These are phyloP conservation scores for Megathymus violae DNA, from an alignment of 1,140 invertebrate genomes.

Conservation along the genomic window DNA sequence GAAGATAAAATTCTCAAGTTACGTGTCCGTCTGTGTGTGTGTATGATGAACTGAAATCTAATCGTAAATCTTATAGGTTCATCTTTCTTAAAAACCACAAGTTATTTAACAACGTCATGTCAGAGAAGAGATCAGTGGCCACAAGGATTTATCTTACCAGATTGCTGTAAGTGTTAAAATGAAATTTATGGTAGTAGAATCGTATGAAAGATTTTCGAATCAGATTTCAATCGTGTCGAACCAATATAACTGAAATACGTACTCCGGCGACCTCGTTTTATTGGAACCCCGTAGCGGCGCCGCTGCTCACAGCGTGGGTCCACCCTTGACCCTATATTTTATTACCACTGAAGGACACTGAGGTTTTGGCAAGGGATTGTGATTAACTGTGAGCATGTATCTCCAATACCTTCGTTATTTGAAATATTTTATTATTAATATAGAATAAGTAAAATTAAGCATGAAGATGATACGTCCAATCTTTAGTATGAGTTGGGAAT, in stretches of 20 bases:
- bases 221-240: background rate
- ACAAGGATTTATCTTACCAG: background rate
- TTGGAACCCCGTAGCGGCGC: conserved; percentile 15
- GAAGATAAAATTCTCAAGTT: too few species aligned
- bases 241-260: conserved; percentile 14
- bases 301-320: conserved; percentile 10
- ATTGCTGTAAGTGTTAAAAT: background rate
- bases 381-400: background rate
- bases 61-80: too few species aligned
- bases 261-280: conserved; percentile 26
- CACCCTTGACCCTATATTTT: conserved; percentile 28
- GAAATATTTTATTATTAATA: too few species aligned
- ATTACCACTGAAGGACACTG: conserved; percentile 9
- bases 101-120: background rate
- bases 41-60: too few species aligned
- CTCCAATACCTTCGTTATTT: background rate
- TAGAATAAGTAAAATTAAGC: too few species aligned
- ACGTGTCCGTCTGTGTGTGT: too few species aligned
- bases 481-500: too few species aligned
- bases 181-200: background rate
- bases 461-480: too few species aligned
- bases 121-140: background rate
- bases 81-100: background rate
- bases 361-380: conserved; percentile 5
- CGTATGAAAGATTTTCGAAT: background rate